Conservation (phyloP, 2,797 vertebrate genomes). For the Telmatherina bonti region DNA sequence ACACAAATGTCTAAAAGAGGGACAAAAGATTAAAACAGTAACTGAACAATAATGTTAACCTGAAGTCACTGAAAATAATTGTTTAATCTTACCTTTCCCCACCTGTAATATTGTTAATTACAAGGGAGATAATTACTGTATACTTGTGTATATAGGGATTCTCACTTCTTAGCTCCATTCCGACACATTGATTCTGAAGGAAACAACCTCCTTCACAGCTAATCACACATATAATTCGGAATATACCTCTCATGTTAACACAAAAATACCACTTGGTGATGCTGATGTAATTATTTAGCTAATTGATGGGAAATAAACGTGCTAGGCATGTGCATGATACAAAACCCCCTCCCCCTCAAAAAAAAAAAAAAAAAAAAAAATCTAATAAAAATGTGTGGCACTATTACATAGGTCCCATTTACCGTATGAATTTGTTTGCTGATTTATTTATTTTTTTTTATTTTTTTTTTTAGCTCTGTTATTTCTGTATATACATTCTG, state of each 20-base stretch:
- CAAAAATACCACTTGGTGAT: not conserved
- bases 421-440: no score
- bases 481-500: no score
- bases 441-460: no score
- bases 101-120: slow-evolving; percentile 68
- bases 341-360: no score
- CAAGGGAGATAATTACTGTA: slow-evolving; percentile 45
- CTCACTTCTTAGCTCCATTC: not conserved
- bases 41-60: slow-evolving; percentile 36
- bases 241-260: slow-evolving; percentile 10
- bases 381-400: no score
- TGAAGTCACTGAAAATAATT: slow-evolving; percentile 57
- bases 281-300: not conserved
- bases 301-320: not conserved
- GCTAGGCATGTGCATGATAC: no score
- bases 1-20: not conserved
- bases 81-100: slow-evolving; percentile 61
- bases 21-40: slow-evolving; percentile 7
- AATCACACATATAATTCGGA: slow-evolving; percentile 34
- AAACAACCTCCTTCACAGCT: slow-evolving; percentile 22
- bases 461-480: no score
- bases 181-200: not conserved
- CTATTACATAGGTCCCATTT: no score
- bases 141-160: slow-evolving; percentile 16
- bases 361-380: no score